These are phyloP conservation scores for Germaria angustata DNA, from an alignment of 2,888 invertebrate species.

Conservation along the genomic window DNA sequence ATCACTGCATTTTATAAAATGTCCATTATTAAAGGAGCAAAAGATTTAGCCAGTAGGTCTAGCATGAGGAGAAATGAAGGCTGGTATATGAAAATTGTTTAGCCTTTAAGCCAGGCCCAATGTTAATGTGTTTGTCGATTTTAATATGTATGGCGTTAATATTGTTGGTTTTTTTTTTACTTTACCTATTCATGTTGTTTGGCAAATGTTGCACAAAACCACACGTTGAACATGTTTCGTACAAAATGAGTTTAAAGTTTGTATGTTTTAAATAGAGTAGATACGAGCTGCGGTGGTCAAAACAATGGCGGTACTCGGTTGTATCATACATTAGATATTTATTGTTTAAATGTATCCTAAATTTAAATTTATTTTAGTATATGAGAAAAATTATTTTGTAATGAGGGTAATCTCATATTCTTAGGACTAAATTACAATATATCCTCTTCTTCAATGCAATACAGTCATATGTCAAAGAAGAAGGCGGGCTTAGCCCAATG, in stretches of 20 bases:
- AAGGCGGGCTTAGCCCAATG: too few species aligned
- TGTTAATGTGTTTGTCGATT: conserved; percentile 2
- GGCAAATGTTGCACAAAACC: conserved; percentile 58
- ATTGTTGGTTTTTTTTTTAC: neutral
- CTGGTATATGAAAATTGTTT: conserved; percentile 31
- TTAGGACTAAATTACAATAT: neutral
- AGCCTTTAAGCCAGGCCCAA: conserved; percentile 46
- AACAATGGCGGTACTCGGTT: conserved; percentile 39
- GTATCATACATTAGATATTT: neutral
- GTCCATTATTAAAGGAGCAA: conserved; percentile 65
- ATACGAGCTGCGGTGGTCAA: conserved; percentile 30
- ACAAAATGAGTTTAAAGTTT: neutral
- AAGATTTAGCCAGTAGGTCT: neutral
- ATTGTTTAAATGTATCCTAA: conserved; percentile 32
- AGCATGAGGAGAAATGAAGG: neutral
- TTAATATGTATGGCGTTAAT: neutral
- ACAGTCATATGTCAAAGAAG: too few species aligned
- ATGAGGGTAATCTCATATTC: neutral
- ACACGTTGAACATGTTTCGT: conserved; percentile 47
- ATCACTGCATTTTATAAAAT: conserved; percentile 72
- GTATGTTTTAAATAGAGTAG: neutral
- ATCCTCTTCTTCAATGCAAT: too few species aligned
- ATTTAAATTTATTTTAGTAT: conserved; percentile 10
- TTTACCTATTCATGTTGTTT: neutral
- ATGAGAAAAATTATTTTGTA: neutral